Base-by-base conservation (phyloP, 64 coral and sea anemone genomes). In the Catalaphyllia jardinei region DNA sequence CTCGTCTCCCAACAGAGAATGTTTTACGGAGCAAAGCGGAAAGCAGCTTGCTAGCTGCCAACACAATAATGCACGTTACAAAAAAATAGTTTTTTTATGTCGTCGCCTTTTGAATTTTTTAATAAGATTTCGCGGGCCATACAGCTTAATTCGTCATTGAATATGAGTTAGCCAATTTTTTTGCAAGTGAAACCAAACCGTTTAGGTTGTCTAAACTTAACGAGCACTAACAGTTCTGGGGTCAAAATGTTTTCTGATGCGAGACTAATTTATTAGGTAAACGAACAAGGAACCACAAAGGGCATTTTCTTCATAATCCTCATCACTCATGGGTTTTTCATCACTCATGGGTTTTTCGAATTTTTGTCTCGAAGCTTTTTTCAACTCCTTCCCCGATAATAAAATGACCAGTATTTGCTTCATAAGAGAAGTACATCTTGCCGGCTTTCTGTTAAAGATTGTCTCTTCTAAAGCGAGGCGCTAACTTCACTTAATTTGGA, bases 241-340 rank as follows among this genome's bases (percentile, higher is more conserved):
- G 74, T 22, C 74, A 49, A 77, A 49, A 77, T 22, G 19, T 52
- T 20, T 22, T 69, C 8, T 24, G 18, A 50, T 50, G 39, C 19
- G 74, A 77, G 74, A 77, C 31, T 77, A 76, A 77, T 49, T 50
- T 20, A 22, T 42, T 24, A 50, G 74, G 24, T 77, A 77, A 77
- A 77, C 74, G 74, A n/a, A 50, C 74, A 50, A 49, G 18, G 38
- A 7, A 35, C 42, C 39, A 5, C 20, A 77, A 10, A 19, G 10
- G 22, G 22, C 19, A 22, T 77, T 50, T 22, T 42, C 10, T 50
- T 52, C 31, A 46, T 10, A 77, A 77, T 0, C 8, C 2, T 18
- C 20, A 50, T 77, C n/a, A 24, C 49, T 42, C 33, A 30, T 15
- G 25, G 14, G 71, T 30, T n/a, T n/a, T n/a, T n/a, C 20, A 50